A percentile compares a stretch with the other conserved stretches of the same genome.
phyloP scores from a whole-genome alignment of 2,888 invertebrate species.

The Yponomeuta malinellus region DNA sequence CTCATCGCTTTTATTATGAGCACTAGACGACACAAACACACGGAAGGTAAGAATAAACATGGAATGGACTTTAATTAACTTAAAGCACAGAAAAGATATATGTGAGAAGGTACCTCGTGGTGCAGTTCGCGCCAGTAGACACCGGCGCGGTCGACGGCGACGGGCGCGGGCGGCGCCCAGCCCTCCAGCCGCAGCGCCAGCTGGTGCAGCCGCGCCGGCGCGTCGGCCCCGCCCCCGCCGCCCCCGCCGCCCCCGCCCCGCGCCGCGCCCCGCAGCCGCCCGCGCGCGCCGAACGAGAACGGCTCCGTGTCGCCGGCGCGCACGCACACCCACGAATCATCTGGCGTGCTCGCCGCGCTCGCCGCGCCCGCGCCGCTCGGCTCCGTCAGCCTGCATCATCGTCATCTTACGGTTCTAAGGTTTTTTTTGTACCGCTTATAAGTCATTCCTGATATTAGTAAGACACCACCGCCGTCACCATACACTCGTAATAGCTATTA shows the following conservation, averaged over 20 bases:
- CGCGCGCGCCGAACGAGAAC: slow-evolving; percentile 89
- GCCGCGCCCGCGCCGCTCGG: slow-evolving; percentile 18
- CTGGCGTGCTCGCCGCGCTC: slow-evolving; percentile 45
- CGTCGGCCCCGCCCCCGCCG: slow-evolving; percentile 81
- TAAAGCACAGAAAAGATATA: no score
- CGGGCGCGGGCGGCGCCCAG: slow-evolving; percentile 90
- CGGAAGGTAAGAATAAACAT: no score
- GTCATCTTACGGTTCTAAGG: neutral
- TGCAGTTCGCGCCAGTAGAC: slow-evolving; percentile 86
- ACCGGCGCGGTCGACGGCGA: slow-evolving; percentile 97
- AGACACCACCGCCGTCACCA: no score
- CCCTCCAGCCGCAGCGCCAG: slow-evolving; percentile 92
- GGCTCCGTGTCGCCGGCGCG: slow-evolving; percentile 85
- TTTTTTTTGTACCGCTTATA: no score
- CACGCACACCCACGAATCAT: slow-evolving; percentile 82
- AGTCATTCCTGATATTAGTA: no score
- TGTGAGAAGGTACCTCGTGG: slow-evolving; percentile 35
- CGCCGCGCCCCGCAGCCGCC: slow-evolving; percentile 75
- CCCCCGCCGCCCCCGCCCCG: slow-evolving; percentile 51
- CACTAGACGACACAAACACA: no score
- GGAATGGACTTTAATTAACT: no score
- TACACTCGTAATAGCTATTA: no score
- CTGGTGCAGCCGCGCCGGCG: slow-evolving; percentile 88
- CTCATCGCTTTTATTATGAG: no score
- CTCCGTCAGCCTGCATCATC: slow-evolving; percentile 33